These are phyloP conservation scores for Cheilosia grossa DNA, from an alignment of 2,888 invertebrate genomes.

Conservation along the genomic window DNA sequence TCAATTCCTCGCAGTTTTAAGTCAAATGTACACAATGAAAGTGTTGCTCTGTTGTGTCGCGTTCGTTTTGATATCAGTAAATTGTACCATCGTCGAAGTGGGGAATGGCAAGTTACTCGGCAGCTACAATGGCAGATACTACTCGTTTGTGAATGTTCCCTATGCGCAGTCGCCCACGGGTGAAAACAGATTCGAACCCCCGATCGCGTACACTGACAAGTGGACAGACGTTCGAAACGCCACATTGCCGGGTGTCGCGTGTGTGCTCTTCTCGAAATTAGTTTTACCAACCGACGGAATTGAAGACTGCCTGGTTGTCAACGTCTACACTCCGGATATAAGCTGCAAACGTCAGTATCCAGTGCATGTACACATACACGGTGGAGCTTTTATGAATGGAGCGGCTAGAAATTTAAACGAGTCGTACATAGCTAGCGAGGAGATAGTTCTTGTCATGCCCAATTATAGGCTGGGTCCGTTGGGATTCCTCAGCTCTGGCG, in stretches of 20 bases:
- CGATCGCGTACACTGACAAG: neutral
- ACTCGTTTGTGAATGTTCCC: constrained; percentile 10
- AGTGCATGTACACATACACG: constrained; percentile 7
- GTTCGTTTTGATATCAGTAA: neutral
- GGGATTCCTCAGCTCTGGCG: constrained; percentile 90
- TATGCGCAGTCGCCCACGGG: constrained; percentile 23
- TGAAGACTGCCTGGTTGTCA: constrained; percentile 24
- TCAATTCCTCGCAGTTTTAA: neutral
- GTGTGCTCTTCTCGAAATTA: neutral
- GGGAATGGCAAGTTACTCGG: constrained; percentile 8
- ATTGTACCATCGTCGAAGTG: neutral
- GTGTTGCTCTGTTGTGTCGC: neutral
- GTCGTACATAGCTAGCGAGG: constrained; percentile 70
- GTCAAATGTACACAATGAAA: constrained; percentile 3
- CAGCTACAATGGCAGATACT: constrained; percentile 11
- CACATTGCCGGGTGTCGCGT: neutral
- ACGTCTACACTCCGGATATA: constrained; percentile 4
- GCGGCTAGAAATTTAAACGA: neutral
- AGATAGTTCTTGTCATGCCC: constrained; percentile 87
- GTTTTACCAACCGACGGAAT: neutral
- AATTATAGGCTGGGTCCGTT: constrained; percentile 88
- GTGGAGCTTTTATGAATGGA: constrained; percentile 15
- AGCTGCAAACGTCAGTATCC: neutral
- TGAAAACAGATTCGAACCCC: constrained; percentile 1
- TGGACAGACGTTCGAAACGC: constrained; percentile 16